Evolutionary conservation across 2,113 vertebrate species (phyloP).

Genomic region (Mustela lutreola): DNA sequence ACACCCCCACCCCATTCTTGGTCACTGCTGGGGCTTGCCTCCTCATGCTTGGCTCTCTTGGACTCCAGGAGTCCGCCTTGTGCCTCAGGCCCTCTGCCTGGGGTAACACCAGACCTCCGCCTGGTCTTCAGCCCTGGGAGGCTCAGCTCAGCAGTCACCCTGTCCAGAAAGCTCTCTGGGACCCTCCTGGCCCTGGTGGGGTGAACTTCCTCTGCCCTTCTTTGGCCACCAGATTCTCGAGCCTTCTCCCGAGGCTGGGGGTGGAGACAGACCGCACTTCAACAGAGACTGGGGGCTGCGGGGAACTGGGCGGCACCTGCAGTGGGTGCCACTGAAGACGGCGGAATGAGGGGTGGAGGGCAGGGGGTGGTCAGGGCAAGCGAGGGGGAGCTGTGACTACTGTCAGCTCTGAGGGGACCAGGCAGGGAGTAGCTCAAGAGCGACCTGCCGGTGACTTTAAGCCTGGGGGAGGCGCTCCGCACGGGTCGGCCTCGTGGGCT

Average conservation of each 20-base stretch:
- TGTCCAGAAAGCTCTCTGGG: neutral
- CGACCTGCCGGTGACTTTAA: no score
- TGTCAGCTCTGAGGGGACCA: neutral
- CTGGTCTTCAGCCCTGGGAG: neutral
- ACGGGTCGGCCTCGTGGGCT: neutral
- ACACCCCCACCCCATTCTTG: rapidly evolving
- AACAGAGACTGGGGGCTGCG: neutral
- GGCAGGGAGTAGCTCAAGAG: neutral
- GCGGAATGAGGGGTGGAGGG: neutral
- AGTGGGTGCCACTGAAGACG: neutral
- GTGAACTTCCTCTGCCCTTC: neutral
- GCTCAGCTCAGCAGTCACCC: neutral
- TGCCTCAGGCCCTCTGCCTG: neutral
- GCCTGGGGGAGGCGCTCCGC: rapidly evolving
- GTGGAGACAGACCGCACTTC: neutral
- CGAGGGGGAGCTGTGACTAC: neutral
- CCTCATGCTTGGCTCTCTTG: rapidly evolving
- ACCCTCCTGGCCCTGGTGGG: rapidly evolving
- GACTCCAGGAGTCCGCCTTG: neutral
- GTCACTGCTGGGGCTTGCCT: neutral
- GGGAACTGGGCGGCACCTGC: rapidly evolving
- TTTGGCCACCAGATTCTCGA: neutral
- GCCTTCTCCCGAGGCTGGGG: neutral
- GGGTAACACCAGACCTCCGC: neutral
- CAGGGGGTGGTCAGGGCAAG: rapidly evolving